Evolutionary conservation across 1,140 invertebrate genomes (phyloP), one percentile per base, ranked within the genome.

Genomic region (Sarcophaga peregrina): DNA sequence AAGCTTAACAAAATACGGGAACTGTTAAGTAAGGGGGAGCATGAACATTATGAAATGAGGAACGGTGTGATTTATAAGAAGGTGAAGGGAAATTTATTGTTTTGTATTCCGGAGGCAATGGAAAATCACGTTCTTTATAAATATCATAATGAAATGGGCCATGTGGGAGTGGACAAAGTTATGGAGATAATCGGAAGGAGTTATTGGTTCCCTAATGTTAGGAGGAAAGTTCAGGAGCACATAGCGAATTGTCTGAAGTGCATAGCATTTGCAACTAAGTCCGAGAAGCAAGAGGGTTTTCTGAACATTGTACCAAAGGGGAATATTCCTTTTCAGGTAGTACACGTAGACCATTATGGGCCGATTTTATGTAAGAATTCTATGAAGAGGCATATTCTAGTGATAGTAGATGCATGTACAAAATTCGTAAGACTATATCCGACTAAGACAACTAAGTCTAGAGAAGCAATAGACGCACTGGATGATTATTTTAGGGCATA

Each of bases 101-200:
- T 89, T 72, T 85, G 87, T 68, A 84, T 90, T 74, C 86, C 87
- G 1, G 86, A 85, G 25, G 83, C 83, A 5, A 86, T 87, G 84
- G 84, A 86, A 78, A 81, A 83, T 54, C 85, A 88, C 62, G 86
- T 90, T 13, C 85, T 89, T 20, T 83, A 68, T 45, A 86, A 82
- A 81, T 85, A 84, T 11, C 90, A 91, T 82, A 85, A 87, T 54
- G 85, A 85, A 25, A 73, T 78, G 52, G 89, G 89, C 52, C 89
- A 91, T 87, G 89, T 91, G 85, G 85, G 85, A 13, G 82, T 86
- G 5, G 84, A 76, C 20, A 92, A 91, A 84, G 91, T 86, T 3
- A 85, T 87, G 83, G 88, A 89, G n/a, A 15, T 87, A 8, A 86
- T 91, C 3, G 84, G 80, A 50, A 86, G 86, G 85, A 88, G 91